Evolutionary conservation across 2,888 invertebrate species (phyloP).

Genomic region (Sipha maydis): DNA sequence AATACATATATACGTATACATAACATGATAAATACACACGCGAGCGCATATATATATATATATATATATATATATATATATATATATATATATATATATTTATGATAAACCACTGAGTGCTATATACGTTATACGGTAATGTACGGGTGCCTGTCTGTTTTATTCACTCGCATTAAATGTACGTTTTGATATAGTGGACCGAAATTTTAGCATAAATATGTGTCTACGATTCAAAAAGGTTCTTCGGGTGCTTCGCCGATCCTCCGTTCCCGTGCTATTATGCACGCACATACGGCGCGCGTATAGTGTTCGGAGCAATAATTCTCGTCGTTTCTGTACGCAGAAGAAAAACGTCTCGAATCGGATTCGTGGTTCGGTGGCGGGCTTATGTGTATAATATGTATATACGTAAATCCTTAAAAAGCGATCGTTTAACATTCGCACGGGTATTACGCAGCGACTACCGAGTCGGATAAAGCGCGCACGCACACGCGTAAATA

Average conservation of each 20-base stretch:
- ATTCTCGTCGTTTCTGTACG: background rate
- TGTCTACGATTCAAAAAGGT: conserved; percentile 28
- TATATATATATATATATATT: background rate
- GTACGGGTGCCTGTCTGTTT: conserved; percentile 47
- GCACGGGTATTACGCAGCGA: too few relatives aligned
- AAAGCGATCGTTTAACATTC: background rate
- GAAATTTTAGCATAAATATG: conserved; percentile 55
- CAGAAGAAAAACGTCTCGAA: background rate
- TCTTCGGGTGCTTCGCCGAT: background rate
- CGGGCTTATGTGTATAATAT: background rate
- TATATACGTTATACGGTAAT: background rate
- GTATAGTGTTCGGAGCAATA: background rate
- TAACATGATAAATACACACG: too few relatives aligned
- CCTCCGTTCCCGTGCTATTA: background rate
- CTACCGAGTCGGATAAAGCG: too few relatives aligned
- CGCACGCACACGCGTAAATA: too few relatives aligned
- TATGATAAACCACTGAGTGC: background rate
- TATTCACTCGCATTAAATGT: conserved; percentile 54
- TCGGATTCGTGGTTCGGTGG: background rate
- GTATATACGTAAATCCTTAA: background rate
- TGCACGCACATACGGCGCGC: background rate
- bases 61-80: background rate
- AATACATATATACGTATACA: background rate
- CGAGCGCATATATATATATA: too few relatives aligned
- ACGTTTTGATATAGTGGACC: conserved; percentile 50